These are phyloP conservation scores for Potamilus streckersoni DNA, from an alignment of 1,140 invertebrate genomes.

Conservation along the genomic window DNA sequence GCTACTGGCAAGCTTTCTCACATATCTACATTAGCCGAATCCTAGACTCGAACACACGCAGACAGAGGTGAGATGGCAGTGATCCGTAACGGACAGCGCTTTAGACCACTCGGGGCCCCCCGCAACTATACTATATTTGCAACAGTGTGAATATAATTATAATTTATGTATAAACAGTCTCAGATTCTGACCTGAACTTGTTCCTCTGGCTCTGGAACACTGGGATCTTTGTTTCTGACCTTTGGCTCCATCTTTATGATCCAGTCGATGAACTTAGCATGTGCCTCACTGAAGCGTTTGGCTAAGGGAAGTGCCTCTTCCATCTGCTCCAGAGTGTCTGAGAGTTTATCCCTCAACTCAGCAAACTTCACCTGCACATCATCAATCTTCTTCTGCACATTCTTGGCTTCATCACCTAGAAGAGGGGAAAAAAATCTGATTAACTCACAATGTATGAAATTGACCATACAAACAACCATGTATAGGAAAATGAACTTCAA, in stretches of 20 bases:
- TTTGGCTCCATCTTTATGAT: slow-evolving; percentile 91
- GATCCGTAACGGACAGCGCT: no score
- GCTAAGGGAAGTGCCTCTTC: slow-evolving; percentile 89
- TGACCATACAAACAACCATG: no score
- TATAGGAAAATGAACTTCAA: no score
- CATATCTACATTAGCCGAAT: no score
- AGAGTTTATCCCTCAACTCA: slow-evolving; percentile 85
- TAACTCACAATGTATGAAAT: no score
- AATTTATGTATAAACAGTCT: slow-evolving; percentile 11
- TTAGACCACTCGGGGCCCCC: no score
- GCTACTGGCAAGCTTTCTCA: no score
- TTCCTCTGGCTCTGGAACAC: slow-evolving; percentile 59
- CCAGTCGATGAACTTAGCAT: slow-evolving; percentile 90
- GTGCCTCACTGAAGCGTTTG: slow-evolving; percentile 92
- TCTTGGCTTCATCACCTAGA: slow-evolving; percentile 53
- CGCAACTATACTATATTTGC: no score
- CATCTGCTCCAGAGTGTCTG: slow-evolving; percentile 87
- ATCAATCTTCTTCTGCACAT: slow-evolving; percentile 55
- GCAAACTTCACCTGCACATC: slow-evolving; percentile 93
- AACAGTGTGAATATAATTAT: neutral
- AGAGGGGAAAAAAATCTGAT: neutral
- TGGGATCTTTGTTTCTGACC: slow-evolving; percentile 68
- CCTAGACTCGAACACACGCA: no score
- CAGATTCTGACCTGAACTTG: slow-evolving; percentile 54
- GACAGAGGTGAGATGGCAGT: no score